These are phyloP conservation scores for Pipistrellus nathusii DNA, from an alignment of 2,797 vertebrate genomes.

Conservation along the genomic window DNA sequence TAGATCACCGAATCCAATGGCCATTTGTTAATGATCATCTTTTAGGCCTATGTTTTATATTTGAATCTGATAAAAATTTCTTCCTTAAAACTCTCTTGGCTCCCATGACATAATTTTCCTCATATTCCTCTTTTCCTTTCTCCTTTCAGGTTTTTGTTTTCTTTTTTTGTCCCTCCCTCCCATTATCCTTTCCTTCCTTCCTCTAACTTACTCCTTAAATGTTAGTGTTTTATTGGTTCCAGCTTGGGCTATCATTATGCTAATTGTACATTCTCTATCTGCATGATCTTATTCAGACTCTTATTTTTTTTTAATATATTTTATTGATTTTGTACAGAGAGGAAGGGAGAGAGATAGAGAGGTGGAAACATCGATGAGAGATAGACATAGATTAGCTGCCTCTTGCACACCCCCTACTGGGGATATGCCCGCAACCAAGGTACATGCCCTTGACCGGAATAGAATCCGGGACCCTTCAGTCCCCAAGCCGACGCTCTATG, in stretches of 20 bases:
- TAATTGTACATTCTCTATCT: background rate
- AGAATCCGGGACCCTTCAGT: too few species aligned
- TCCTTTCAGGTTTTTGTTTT: background rate
- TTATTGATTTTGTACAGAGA: too few species aligned
- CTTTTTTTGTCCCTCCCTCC: background rate
- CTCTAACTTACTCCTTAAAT: background rate
- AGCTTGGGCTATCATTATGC: background rate
- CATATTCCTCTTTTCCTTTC: background rate
- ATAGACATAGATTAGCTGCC: too few species aligned
- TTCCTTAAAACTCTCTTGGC: conserved; percentile 46
- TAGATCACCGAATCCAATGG: background rate
- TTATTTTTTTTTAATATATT: background rate
- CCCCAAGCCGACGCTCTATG: too few species aligned
- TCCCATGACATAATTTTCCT: background rate
- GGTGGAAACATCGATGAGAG: too few species aligned
- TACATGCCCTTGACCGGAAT: too few species aligned
- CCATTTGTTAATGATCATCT: background rate
- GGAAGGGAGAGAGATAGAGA: too few species aligned
- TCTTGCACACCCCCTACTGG: too few species aligned
- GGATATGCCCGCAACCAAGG: too few species aligned
- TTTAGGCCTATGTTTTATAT: background rate
- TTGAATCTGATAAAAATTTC: background rate
- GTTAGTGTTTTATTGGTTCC: conserved; percentile 26
- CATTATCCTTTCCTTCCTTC: background rate
- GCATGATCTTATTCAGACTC: background rate